Base-by-base conservation (phyloP, 2,797 vertebrate species). In the Crossoptilon crossoptilon region DNA sequence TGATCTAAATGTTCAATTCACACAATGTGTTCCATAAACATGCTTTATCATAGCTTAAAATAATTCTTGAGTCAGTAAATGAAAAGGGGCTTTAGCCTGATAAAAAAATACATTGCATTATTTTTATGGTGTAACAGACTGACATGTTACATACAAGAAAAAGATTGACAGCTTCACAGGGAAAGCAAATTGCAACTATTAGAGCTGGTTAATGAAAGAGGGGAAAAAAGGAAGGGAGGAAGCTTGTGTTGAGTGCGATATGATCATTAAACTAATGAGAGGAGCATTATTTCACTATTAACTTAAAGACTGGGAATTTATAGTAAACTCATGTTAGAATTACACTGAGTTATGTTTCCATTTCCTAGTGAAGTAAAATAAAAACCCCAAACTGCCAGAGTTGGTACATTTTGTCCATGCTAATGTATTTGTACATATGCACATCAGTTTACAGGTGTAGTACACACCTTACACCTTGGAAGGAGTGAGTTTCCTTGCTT, bases 181-280 rank as follows among this genome's bases (percentile, higher is more conserved):
- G 76, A 91, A 95, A 91, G 80, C 17, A 88, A 91, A 92, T 92
- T 88, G 53, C 43, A 76, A 86, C 81, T 87, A 53, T 91, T 77
- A 93, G 63, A 78, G 66, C 63, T 64, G 93, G 89, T 69, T 96
- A 93, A 95, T 86, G 91, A 86, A 94, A 92, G 85, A 85, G 48
- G 53, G 14, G 10, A 11, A 56, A 84, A 86, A 85, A 39, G 22
- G 22, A 9, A 3, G 10, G 14, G 44, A 23, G 23, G 14, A 81
- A 84, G 24, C 87, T 93, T 91, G 48, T 84, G 73, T 91, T 86
- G 84, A 95, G 68, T 68, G 79, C 0, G 3, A 78, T 94, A 92
- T 70, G 44, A 91, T 92, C 93, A 86, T 96, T 95, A 95, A 95
- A 84, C 89, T 94, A 96, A 96, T 94, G 91, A 95, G 87, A 91